Percentiles rank a stretch among this genome's conserved stretches.
These are phyloP conservation scores for Camponotus fellah DNA, from an alignment of 2,888 invertebrate species.

Conservation along the genomic window DNA sequence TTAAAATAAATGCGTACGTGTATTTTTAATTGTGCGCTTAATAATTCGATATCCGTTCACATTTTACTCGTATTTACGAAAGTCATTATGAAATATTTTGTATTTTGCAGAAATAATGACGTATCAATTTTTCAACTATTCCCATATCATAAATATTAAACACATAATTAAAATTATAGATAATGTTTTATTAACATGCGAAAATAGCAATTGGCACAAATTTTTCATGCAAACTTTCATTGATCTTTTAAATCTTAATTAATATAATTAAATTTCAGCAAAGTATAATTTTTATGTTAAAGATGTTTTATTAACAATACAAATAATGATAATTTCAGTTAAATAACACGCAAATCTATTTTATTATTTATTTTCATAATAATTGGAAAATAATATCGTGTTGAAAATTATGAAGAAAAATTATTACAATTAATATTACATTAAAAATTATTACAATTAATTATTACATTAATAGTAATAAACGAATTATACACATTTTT, in stretches of 20 bases:
- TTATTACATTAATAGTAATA: not conserved
- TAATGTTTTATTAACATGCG: slow-evolving; percentile 43
- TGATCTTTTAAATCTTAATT: slow-evolving; percentile 6
- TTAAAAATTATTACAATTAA: not conserved
- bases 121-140: slow-evolving; percentile 52
- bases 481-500: not conserved
- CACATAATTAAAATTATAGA: slow-evolving; percentile 33
- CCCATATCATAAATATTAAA: slow-evolving; percentile 47
- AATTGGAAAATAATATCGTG: not conserved
- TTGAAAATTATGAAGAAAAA: not conserved
- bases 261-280: slow-evolving; percentile 1
- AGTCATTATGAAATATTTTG: slow-evolving; percentile 55
- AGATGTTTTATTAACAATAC: not conserved
- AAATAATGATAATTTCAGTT: not conserved
- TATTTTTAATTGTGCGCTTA: slow-evolving; percentile 57
- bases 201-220: slow-evolving; percentile 6
- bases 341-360: not conserved
- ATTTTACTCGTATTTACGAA: slow-evolving; percentile 50
- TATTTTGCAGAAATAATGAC: slow-evolving; percentile 53
- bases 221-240: not conserved
- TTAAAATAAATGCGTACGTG: slow-evolving; percentile 54
- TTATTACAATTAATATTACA: no score
- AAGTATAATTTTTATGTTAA: slow-evolving; percentile 6
- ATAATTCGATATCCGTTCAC: slow-evolving; percentile 49
- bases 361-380: slow-evolving; percentile 8